Evolutionary conservation across 2,797 vertebrate species (phyloP), one percentile per base, ranked within the genome.

Genomic region (Tapera naevia): DNA sequence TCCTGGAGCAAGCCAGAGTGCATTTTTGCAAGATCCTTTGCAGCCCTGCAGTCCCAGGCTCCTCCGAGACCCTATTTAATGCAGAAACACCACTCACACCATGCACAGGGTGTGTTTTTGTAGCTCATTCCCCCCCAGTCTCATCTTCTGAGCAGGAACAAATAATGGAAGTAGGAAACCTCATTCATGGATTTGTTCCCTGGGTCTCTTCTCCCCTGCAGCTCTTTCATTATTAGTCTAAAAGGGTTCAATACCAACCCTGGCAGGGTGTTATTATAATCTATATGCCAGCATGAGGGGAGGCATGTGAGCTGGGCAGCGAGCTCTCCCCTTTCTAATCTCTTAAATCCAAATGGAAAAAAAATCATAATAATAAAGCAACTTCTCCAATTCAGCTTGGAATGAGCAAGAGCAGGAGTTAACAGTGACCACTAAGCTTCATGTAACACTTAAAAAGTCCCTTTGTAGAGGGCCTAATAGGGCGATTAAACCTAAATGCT

Each of bases 261-360:
- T 7, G 92, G 88, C 91, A 83, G 80, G 69, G 91, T 74, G 93
- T 88, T 91, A 62, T 67, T 64, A 62, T 97, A 96, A 97, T 95
- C 95, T 96, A 96, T 95, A 86, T 7, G 33, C 78, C 88, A 94
- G 95, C 92, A 37, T 74, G 89, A 95, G 94, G 86, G 93, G 41
- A 94, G 93, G 92, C 95, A 94, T 48, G 48, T 96, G 96, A 97
- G 96, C 62, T 0, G 54, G 78, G 86, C 80, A 73, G 72, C 53
- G 15, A 39, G 65, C 48, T 54, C 89, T 18, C 62, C 93, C 88
- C 50, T 80, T 79, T 51, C 86, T 95, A 91, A 97, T 93, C 95
- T 89, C 95, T 94, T 97, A 97, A 97, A 95, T 69, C 92, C 93
- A 84, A 73, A 74, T 53, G 82, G 92, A 80, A 88, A 72, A 85